phyloP scores from a whole-genome alignment of 2,888 invertebrate species.

The Alloplasta piceator region DNA sequence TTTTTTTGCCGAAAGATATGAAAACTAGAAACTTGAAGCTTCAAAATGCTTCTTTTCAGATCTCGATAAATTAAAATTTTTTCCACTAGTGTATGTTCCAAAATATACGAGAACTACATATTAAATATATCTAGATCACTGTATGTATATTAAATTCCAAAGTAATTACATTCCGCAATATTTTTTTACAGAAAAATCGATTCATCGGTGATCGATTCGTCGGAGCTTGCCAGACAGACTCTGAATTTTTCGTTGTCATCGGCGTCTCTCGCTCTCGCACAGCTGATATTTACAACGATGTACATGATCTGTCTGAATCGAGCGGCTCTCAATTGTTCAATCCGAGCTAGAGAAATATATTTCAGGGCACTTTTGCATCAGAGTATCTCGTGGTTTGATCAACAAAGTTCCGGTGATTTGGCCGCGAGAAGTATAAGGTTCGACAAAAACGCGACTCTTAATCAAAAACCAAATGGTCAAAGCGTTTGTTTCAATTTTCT shows the following conservation, averaged over 20 bases:
- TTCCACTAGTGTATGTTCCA: too few relatives aligned
- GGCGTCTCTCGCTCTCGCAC: slow-evolving; percentile 43
- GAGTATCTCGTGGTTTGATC: slow-evolving; percentile 51
- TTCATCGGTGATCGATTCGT: slow-evolving; percentile 19
- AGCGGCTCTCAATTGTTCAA: slow-evolving; percentile 34
- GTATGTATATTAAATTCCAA: too few relatives aligned
- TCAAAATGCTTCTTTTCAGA: too few relatives aligned
- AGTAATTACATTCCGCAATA: not conserved
- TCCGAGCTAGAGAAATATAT: slow-evolving; percentile 45
- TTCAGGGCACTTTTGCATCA: slow-evolving; percentile 54
- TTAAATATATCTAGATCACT: too few relatives aligned
- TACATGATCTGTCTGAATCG: slow-evolving; percentile 52
- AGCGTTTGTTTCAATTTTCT: too few relatives aligned
- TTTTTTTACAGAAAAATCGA: slow-evolving; percentile 2
- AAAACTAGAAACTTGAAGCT: too few relatives aligned
- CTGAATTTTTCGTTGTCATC: slow-evolving; percentile 51
- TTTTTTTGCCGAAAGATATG: too few relatives aligned
- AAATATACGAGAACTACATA: too few relatives aligned
- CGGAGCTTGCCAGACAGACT: slow-evolving; percentile 46
- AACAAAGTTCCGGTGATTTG: slow-evolving; percentile 47
- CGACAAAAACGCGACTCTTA: not conserved
- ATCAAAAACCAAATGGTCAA: too few relatives aligned
- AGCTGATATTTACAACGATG: slow-evolving; percentile 48
- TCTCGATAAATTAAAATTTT: too few relatives aligned
- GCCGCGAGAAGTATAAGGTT: slow-evolving; percentile 54